Base-by-base conservation (phyloP, 2,113 vertebrate species). In the Odontesthes bonariensis region DNA sequence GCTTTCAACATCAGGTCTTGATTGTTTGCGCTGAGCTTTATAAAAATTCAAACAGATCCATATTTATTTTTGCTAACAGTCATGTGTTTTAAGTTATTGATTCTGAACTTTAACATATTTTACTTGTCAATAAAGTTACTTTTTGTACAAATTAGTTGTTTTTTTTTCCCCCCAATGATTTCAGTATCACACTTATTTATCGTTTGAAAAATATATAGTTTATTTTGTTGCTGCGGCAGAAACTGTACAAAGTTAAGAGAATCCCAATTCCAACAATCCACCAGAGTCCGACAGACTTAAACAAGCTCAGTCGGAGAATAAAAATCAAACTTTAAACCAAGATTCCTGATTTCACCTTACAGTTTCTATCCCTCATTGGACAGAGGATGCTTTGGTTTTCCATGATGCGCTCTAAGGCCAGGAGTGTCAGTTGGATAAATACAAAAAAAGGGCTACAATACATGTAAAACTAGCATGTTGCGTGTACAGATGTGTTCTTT, bases 161-260 rank as follows among this genome's bases (percentile, higher is more conserved):
- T 78, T 27, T 27, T 27, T 27, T 27, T 27, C 3, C 3, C 27
- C 3, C 69, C 53, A 87, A 57, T 69, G 61, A 84, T 77, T 82
- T 82, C 46, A 0, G 20, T 87, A 22, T 64, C 35, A 76, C 69
- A 44, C 19, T 53, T 61, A 5, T 46, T 19, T 44, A 32, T 33
- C 11, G 32, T 79, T 86, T 89, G 80, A 88, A 94, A 94, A 94
- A 94, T 27, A 27, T 93, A 94, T 87, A 89, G 88, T 94, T 92
- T 93, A 89, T 92, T 91, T 79, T 61, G 65, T 77, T 33, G 59
- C 19, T 17, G 60, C 81, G 77, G 76, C 71, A 79, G 55, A 87
- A 79, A 87, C 66, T 90, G 91, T 93, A 93, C 84, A 94, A 84
- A 88, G 82, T 78, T 67, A 86, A 87, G 31, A 86, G 38, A 83